Evolutionary conservation across 2,113 vertebrate species (phyloP).

Genomic region (Brachyistius frenatus): DNA sequence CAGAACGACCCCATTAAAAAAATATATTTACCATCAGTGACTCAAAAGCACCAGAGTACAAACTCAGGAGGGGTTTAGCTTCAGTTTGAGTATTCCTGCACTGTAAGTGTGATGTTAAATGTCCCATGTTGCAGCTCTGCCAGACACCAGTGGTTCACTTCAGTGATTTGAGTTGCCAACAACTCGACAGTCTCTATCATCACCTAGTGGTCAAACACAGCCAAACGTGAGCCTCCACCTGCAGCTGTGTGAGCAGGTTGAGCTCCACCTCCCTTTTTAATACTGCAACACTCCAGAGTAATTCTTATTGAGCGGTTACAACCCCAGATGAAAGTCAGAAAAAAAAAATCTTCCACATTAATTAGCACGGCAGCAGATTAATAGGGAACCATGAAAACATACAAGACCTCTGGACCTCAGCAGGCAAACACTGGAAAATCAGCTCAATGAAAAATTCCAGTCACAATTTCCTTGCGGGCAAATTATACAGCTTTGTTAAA

Average conservation of each 20-base stretch:
- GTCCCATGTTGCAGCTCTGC: neutral
- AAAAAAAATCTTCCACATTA: neutral
- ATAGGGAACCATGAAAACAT: too few species aligned
- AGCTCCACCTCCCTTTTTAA: neutral
- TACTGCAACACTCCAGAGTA: too few species aligned
- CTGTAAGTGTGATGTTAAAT: neutral
- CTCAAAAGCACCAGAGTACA: too few species aligned
- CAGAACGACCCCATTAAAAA: too few species aligned
- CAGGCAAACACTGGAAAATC: neutral
- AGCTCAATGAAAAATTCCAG: constrained; percentile 11
- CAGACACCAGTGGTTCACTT: neutral
- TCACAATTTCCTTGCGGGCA: constrained; percentile 37
- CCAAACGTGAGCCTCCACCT: neutral
- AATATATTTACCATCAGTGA: too few species aligned
- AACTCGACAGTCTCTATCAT: constrained; percentile 37
- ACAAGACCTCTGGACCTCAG: neutral
- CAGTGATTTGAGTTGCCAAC: neutral
- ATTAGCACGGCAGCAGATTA: too few species aligned
- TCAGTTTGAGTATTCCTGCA: too few species aligned
- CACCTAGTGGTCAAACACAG: constrained; percentile 58
- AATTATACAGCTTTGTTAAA: constrained; percentile 50
- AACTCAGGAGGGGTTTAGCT: too few species aligned
- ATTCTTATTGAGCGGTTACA: too few species aligned
- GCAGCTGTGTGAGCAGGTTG: neutral
- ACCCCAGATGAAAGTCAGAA: neutral